A percentile compares a stretch with the other conserved stretches of the same genome.
Evolutionary conservation across 2,888 invertebrate species (phyloP).

Genomic region (Pterobdella sp.): DNA sequence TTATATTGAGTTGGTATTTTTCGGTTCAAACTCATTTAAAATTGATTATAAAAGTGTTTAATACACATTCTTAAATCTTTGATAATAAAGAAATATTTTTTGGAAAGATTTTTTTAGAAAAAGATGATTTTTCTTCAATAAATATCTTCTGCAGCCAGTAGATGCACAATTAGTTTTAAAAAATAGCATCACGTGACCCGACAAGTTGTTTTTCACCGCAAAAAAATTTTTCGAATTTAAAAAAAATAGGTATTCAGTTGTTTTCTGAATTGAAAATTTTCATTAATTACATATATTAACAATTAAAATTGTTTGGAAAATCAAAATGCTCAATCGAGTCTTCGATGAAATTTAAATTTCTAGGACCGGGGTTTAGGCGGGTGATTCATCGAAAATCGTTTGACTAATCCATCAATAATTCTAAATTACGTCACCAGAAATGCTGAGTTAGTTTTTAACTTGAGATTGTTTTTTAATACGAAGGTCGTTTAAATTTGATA

Average conservation of each 20-base stretch:
- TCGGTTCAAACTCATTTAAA: too few species aligned
- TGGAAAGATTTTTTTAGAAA: too few species aligned
- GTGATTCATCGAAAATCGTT: constrained; percentile 2
- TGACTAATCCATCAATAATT: neutral
- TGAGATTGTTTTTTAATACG: neutral
- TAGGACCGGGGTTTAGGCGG: constrained; percentile 11
- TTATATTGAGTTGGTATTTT: too few species aligned
- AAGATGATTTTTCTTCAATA: too few species aligned
- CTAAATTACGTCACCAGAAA: neutral
- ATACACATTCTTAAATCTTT: too few species aligned
- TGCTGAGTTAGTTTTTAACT: neutral
- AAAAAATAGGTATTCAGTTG: neutral
- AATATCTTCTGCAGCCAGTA: neutral
- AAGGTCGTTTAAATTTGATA: too few species aligned
- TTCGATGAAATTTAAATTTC: neutral
- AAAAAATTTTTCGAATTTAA: neutral
- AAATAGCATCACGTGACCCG: constrained; percentile 5
- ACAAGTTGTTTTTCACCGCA: constrained; percentile 4
- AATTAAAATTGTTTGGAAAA: neutral
- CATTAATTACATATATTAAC: neutral
- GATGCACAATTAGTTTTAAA: constrained; percentile 3
- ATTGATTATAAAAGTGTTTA: too few species aligned
- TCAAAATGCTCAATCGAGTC: neutral
- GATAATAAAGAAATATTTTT: too few species aligned
- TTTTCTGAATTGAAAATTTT: neutral